Conservation (phyloP, 2,888 invertebrate species). For the Parnassius glacialis region DNA sequence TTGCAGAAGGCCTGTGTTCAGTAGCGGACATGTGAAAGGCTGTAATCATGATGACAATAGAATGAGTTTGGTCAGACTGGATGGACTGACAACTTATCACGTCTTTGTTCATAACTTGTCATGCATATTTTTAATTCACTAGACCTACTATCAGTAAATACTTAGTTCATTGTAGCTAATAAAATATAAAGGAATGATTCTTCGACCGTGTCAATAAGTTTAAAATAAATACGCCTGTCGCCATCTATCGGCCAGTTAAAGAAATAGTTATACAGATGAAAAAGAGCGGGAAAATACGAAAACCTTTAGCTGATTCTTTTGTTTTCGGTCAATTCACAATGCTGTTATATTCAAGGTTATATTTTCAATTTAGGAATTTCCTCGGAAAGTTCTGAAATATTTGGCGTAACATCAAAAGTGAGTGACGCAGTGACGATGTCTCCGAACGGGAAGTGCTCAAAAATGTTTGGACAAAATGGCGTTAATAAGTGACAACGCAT, state of each 20-base stretch:
- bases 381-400: constrained; percentile 31
- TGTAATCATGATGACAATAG: too few species aligned
- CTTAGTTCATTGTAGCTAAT: too few species aligned
- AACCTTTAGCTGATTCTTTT: background rate
- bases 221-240: background rate
- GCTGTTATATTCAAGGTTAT: constrained; percentile 34
- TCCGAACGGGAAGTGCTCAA: constrained; percentile 40
- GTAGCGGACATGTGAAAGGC: too few species aligned
- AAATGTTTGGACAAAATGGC: constrained; percentile 33
- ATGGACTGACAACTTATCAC: too few species aligned
- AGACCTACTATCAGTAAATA: too few species aligned
- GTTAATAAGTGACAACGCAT: constrained; percentile 51
- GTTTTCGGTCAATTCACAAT: background rate
- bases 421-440: constrained; percentile 56
- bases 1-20: too few species aligned
- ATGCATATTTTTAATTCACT: too few species aligned
- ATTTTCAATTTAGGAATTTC: constrained; percentile 31
- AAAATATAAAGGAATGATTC: too few species aligned
- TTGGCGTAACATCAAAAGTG: constrained; percentile 44
- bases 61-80: too few species aligned
- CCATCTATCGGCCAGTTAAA: constrained; percentile 8
- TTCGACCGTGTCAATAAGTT: too few species aligned
- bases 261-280: background rate
- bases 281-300: constrained; percentile 2
- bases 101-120: too few species aligned